Evolutionary conservation across 2,797 vertebrate species (phyloP).

Genomic region (Margarornis squamiger): DNA sequence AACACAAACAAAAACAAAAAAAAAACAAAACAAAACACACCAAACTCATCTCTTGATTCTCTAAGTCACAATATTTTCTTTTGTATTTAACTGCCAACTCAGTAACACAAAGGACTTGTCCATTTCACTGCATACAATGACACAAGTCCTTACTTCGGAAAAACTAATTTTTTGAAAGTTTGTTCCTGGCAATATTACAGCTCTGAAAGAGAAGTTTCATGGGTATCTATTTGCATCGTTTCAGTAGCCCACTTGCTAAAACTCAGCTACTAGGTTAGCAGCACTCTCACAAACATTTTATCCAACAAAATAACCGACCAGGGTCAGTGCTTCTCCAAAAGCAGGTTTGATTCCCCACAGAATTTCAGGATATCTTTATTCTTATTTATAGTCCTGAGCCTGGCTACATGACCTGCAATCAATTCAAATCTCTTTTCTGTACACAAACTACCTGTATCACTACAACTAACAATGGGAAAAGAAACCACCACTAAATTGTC

Average conservation of each 20-base stretch:
- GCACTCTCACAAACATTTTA: background rate
- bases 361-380: background rate
- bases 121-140: background rate
- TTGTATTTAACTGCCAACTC: background rate
- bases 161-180: background rate
- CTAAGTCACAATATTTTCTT: background rate
- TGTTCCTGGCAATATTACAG: background rate
- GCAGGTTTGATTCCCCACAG: background rate
- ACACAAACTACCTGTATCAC: background rate
- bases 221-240: background rate
- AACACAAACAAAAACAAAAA: background rate
- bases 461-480: background rate
- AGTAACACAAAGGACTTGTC: background rate
- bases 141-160: background rate
- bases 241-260: background rate
- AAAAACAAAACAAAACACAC: too few relatives aligned
- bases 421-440: background rate
- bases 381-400: background rate
- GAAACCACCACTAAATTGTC: background rate
- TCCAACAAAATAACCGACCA: background rate
- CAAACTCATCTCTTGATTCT: background rate
- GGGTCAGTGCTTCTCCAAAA: background rate
- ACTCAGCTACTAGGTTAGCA: background rate
- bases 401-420: background rate
- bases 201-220: background rate